Percentiles rank a stretch among this genome's conserved stretches.
phyloP scores from a whole-genome alignment of 2,797 vertebrate species.

The Chiloscyllium punctatum region DNA sequence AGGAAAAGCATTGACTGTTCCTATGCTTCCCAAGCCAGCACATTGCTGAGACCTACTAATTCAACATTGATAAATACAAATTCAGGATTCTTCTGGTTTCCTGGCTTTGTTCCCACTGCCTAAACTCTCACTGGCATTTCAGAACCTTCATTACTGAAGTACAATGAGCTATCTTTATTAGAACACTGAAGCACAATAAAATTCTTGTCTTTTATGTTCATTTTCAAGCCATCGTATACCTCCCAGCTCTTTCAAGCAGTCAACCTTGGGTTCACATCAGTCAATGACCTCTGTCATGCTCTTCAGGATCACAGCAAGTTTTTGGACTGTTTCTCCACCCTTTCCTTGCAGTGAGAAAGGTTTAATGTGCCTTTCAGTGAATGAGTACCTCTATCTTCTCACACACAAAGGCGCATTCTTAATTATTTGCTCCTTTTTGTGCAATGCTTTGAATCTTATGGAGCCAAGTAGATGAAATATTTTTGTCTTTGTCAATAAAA shows the following conservation, averaged over 20 bases:
- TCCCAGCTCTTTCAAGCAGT: not conserved
- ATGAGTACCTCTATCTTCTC: not conserved
- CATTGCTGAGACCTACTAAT: not conserved
- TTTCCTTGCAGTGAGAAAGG: not conserved
- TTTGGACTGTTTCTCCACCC: not conserved
- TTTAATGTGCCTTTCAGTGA: not conserved
- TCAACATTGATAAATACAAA: not conserved
- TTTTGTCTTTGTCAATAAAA: not conserved
- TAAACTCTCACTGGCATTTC: not conserved
- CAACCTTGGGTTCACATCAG: not conserved
- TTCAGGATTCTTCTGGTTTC: not conserved
- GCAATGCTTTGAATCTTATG: not conserved
- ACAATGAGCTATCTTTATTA: not conserved
- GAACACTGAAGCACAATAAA: not conserved
- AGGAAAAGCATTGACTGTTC: not conserved
- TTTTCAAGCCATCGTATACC: not conserved
- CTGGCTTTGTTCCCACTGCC: not conserved
- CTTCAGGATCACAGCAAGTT: not conserved
- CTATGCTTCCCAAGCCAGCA: not conserved
- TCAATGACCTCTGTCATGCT: not conserved
- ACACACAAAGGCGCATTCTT: not conserved
- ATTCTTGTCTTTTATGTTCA: not conserved
- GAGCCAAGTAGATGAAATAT: not conserved
- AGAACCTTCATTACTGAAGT: not conserved
- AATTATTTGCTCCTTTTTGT: not conserved